Percentiles rank a stretch among this genome's conserved stretches.
Evolutionary conservation across 2,888 invertebrate genomes (phyloP).

Genomic region (Idaea dimidiata): DNA sequence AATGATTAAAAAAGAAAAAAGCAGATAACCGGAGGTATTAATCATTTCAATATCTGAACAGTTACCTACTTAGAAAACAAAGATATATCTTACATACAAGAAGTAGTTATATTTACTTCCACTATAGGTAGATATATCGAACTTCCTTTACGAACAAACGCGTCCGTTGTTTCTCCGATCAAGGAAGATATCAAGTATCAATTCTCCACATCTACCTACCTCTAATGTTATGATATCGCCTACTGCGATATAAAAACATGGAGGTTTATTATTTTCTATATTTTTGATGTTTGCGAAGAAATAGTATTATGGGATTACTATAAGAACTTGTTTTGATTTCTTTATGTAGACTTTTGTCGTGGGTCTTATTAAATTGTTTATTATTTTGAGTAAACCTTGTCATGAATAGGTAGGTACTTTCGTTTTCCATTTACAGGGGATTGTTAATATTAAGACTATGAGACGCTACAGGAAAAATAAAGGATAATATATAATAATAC

Average conservation of each 20-base stretch:
- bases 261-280: background rate
- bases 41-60: background rate
- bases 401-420: too few species aligned
- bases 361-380: too few species aligned
- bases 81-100: background rate
- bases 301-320: background rate
- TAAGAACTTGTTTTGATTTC: too few species aligned
- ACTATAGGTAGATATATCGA: background rate
- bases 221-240: background rate
- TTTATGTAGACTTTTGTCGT: too few species aligned
- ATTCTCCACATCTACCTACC: background rate
- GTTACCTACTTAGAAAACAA: background rate
- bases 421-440: too few species aligned
- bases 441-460: too few species aligned
- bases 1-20: too few species aligned
- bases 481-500: too few species aligned
- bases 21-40: background rate
- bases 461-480: too few species aligned
- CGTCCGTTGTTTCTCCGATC: background rate
- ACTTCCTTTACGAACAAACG: background rate
- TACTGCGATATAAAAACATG: background rate
- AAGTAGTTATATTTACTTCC: background rate
- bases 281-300: background rate
- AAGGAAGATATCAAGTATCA: background rate
- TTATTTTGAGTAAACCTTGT: too few species aligned